Evolutionary conservation across 1,140 invertebrate species (phyloP).

Genomic region (Ceratitis capitata): DNA sequence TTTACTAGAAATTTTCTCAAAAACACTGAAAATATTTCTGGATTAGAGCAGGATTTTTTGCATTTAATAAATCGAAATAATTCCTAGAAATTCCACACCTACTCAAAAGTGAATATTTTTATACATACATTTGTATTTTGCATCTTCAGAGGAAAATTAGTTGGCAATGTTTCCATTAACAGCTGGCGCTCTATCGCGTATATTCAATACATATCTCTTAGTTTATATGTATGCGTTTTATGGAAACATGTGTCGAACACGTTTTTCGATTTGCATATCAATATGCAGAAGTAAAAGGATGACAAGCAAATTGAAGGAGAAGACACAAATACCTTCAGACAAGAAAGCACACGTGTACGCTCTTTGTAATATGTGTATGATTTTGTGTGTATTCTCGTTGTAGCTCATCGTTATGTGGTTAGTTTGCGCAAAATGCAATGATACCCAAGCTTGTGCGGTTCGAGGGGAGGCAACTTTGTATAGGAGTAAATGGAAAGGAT

Average conservation of each 20-base stretch:
- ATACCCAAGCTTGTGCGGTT: background rate
- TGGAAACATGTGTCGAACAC: conserved; percentile 46
- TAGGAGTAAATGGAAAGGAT: background rate
- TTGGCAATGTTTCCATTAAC: background rate
- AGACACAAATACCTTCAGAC: background rate
- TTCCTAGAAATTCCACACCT: background rate
- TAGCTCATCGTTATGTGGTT: background rate
- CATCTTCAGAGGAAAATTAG: background rate
- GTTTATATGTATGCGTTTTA: too few relatives aligned
- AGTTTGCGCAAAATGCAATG: background rate
- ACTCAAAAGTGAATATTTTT: background rate
- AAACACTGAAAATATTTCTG: too few relatives aligned
- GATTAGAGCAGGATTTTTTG: too few relatives aligned
- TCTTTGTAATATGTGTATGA: background rate
- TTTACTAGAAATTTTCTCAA: too few relatives aligned
- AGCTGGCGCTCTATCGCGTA: conserved; percentile 41
- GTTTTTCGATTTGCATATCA: conserved; percentile 63
- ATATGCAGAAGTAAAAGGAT: conserved; percentile 45
- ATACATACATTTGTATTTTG: background rate
- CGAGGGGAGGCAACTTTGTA: background rate
- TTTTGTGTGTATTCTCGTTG: background rate
- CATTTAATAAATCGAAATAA: conserved; percentile 19
- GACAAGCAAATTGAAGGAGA: background rate
- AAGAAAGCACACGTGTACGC: background rate
- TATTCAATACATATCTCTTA: background rate